Evolutionary conservation across 2,797 vertebrate genomes (phyloP), one percentile per base, ranked within the genome.

Genomic region (Urocyon cinereoargenteus): DNA sequence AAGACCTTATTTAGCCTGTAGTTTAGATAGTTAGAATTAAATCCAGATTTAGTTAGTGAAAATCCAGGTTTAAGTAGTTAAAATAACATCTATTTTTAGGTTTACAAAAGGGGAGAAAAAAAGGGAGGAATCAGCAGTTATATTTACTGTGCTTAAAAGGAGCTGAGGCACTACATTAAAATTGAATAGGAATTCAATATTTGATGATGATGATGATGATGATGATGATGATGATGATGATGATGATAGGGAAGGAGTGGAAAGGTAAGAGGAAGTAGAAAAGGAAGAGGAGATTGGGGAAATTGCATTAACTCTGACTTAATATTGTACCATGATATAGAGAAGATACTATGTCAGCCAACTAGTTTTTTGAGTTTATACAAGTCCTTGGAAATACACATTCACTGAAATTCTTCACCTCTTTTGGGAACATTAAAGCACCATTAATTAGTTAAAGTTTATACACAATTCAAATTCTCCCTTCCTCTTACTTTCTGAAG

Each of bases 331-430:
- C 45, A 72, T 24, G 68, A 61, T 10, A 59, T 6, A 62, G 14
- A 93, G 36, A 75, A 18, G 31, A 77, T 24, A 28, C 72, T 49
- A 0, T 59, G 19, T 86, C 82, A 88, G 28, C 57, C 57, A 53
- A 66, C 18, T 83, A 77, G n/a, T 73, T 83, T 18, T 94, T 64
- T 57, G 11, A 95, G 57, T 95, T 93, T 22, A 66, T 70, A 8
- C 34, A 82, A 97, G 36, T 92, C 51, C 49, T 94, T 87, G 83
- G 31, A 94, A 96, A 96, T 83, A 95, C 40, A 79, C 16, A 73
- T 40, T 51, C 78, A 82, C 45, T 89, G 13, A 92, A 97, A 85
- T 91, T 78, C 53, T 90, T 96, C 31, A 64, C 14, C 31, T 81
- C 53, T 91, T 83, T 82, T 66, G 77, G 61, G 57, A 28, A 77